phyloP scores from a whole-genome alignment of 2,113 vertebrate species.

The Anoplopoma fimbria region DNA sequence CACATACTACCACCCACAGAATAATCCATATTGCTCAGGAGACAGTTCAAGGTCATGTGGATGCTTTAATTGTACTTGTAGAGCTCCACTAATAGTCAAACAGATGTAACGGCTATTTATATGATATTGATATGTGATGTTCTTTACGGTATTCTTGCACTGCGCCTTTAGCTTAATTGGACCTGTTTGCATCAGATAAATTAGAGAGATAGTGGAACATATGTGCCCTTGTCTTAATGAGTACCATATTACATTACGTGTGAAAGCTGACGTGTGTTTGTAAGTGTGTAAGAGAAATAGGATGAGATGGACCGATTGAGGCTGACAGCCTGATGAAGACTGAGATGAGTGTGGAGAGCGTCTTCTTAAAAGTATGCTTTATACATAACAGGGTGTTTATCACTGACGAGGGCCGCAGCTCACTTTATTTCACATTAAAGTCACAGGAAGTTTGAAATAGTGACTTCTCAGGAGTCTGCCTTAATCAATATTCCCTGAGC shows the following conservation, averaged over 20 bases:
- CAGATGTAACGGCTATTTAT: conserved; percentile 77
- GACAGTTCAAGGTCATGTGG: conserved; percentile 65
- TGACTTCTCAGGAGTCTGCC: conserved; percentile 76
- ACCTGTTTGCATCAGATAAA: conserved; percentile 76
- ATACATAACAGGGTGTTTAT: conserved; percentile 57
- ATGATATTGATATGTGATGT: conserved; percentile 60
- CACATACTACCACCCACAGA: background rate
- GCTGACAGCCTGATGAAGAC: conserved; percentile 44
- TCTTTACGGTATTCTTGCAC: conserved; percentile 56
- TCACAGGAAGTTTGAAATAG: conserved; percentile 78
- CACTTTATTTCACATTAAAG: conserved; percentile 74
- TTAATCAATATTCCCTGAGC: conserved; percentile 85
- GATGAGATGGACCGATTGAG: conserved; percentile 25
- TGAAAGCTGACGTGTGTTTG: conserved; percentile 21
- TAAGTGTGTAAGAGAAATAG: background rate
- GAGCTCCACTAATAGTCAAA: conserved; percentile 71
- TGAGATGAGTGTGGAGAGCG: conserved; percentile 10
- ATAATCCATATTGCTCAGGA: conserved; percentile 41
- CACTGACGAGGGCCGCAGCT: conserved; percentile 38
- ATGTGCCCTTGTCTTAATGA: conserved; percentile 40
- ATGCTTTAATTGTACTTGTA: conserved; percentile 68
- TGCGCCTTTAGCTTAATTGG: conserved; percentile 71
- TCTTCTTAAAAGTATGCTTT: conserved; percentile 37
- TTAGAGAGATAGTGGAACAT: conserved; percentile 67
- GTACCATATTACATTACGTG: conserved; percentile 33